Percentiles rank a stretch among this genome's conserved stretches.
Conservation (phyloP, 2,888 invertebrate genomes). For the Synanthedon andrenaeformis region DNA sequence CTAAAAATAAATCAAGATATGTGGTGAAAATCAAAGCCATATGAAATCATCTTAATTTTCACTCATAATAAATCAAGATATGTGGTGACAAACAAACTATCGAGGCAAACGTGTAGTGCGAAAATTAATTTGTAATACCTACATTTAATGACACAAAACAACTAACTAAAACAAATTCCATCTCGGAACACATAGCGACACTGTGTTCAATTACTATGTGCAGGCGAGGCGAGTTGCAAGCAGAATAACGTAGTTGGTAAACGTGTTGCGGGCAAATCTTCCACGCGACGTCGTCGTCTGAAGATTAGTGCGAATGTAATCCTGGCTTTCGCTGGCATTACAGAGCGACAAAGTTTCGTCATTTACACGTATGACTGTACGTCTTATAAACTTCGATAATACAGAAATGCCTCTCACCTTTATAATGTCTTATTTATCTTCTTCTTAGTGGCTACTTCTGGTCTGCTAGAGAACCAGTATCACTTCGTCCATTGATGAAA, state of each 20-base stretch:
- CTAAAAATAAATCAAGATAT: no score
- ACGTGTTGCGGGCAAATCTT: background rate
- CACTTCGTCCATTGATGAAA: no score
- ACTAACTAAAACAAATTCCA: background rate
- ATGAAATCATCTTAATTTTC: background rate
- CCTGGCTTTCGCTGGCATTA: background rate
- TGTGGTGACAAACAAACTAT: background rate
- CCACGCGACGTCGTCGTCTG: background rate
- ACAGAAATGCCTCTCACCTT: no score
- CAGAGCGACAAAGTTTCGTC: constrained; percentile 12
- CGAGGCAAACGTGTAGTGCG: background rate
- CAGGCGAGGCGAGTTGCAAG: background rate
- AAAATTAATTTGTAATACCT: background rate
- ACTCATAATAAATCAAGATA: no score
- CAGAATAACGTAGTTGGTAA: background rate
- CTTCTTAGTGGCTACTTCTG: no score
- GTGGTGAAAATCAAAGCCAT: background rate
- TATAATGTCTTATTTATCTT: no score
- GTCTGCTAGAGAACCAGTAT: no score
- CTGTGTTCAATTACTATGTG: background rate
- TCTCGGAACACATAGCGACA: background rate
- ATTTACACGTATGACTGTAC: constrained; percentile 6
- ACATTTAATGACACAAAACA: background rate
- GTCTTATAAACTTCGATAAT: constrained; percentile 1
- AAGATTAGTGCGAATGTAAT: background rate